Evolutionary conservation across 2,113 vertebrate species (phyloP), one percentile per base, ranked within the genome.

Genomic region (Rhinoderma darwinii): DNA sequence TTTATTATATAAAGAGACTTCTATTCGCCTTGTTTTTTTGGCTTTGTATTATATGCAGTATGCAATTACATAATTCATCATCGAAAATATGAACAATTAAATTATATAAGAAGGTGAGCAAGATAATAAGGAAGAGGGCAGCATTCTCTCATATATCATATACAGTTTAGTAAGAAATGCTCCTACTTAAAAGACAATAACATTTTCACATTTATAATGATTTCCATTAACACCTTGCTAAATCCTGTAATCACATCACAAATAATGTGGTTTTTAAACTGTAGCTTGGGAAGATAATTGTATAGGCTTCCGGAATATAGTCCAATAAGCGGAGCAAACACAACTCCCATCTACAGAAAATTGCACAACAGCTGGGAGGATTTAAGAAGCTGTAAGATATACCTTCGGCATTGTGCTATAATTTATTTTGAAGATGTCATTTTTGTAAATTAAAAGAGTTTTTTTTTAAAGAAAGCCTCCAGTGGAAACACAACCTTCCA

Each of bases 191-290:
- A 61, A 51, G 77, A 74, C 78, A 87, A 87, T 87, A 74, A 63
- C 32, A 75, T 87, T 87, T 80, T 82, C 66, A 17, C 63, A 74
- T 47, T 87, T 82, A 43, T 54, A 87, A 81, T 74, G 78, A 82
- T 87, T 74, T 82, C 51, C 78, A 87, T 82, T 82, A 82, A 75
- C 68, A 74, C 63, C n/a, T 82, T 74, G 66, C 43, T 82, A 81
- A 87, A 56, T 43, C 66, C 85, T 5, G 18, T 59, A 74, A 82
- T 82, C 77, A 80, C 51, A 82, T 73, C 27, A 61, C 78, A 82
- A 87, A 82, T 87, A 87, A 63, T 35, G 50, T n/a, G 25, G 18
- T 14, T 82, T 84, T 73, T 87, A 87, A 74, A 82, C 27, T 74
- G 39, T 47, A 82, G 50, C 78, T 74, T n/a, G 39, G n/a, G 68